phyloP scores from a whole-genome alignment of 2,888 invertebrate genomes.

The Aplocera efformata region DNA sequence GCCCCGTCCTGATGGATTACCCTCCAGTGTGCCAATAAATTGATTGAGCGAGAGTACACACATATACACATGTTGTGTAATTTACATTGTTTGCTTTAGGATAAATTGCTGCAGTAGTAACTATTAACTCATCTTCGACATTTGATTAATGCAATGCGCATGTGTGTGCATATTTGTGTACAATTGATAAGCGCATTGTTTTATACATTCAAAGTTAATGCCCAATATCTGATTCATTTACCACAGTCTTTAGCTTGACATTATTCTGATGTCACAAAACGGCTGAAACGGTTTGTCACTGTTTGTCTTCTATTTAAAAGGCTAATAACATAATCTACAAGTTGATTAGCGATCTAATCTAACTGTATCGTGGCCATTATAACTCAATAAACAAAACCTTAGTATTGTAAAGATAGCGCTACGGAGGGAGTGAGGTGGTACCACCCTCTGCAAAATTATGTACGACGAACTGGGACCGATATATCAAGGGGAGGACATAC shows the following conservation, averaged over 20 bases:
- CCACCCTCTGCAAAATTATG: slow-evolving; percentile 78
- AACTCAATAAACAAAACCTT: slow-evolving; percentile 75
- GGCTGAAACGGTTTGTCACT: too few species aligned
- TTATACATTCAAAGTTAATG: too few species aligned
- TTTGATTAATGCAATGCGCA: too few species aligned
- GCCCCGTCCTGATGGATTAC: slow-evolving; percentile 54
- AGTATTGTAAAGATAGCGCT: slow-evolving; percentile 71
- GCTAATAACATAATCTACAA: background rate
- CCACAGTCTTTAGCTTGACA: too few species aligned
- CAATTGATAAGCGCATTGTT: too few species aligned
- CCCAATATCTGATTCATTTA: too few species aligned
- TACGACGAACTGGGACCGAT: slow-evolving; percentile 81
- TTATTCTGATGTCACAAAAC: too few species aligned
- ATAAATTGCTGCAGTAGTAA: background rate
- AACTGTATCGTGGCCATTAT: slow-evolving; percentile 54
- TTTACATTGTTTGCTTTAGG: background rate
- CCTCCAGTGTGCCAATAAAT: slow-evolving; percentile 47
- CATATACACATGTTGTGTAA: background rate
- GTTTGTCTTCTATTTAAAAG: background rate
- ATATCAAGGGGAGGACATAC: slow-evolving; percentile 80
- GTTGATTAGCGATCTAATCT: slow-evolving; percentile 1
- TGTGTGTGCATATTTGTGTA: too few species aligned
- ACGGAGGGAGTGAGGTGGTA: slow-evolving; percentile 52
- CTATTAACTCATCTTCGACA: too few species aligned
- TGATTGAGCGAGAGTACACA: slow-evolving; percentile 20